A percentile compares a stretch with the other conserved stretches of the same genome.
Conservation (phyloP, 1,140 invertebrate genomes). For the Sycophaga agraensis region DNA sequence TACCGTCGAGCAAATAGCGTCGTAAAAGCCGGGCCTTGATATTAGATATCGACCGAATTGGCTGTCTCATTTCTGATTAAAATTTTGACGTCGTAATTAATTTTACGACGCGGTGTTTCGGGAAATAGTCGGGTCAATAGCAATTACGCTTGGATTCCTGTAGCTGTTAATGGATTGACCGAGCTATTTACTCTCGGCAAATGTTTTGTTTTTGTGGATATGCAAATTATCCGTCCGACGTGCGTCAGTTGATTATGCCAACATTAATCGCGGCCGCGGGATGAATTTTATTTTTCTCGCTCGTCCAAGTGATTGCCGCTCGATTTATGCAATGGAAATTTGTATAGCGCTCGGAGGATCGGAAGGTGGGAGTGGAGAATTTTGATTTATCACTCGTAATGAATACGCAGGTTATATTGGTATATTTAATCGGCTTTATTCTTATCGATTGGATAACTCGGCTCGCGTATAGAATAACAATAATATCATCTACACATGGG, state of each 20-base stretch:
- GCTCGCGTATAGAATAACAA: too few relatives aligned
- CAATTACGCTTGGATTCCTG: too few relatives aligned
- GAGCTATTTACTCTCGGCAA: too few relatives aligned
- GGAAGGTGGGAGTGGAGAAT: too few relatives aligned
- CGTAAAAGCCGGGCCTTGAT: too few relatives aligned
- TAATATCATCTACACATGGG: neutral
- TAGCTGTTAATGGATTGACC: too few relatives aligned
- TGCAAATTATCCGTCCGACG: neutral
- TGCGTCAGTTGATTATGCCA: neutral
- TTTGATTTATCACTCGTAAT: slow-evolving; percentile 1
- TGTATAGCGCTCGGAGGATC: slow-evolving; percentile 1
- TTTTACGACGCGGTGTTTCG: too few relatives aligned
- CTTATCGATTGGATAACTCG: slow-evolving; percentile 13
- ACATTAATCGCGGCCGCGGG: neutral
- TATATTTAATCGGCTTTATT: slow-evolving; percentile 24
- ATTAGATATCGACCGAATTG: too few relatives aligned
- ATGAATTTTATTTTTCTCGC: neutral
- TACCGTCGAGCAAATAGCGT: too few relatives aligned
- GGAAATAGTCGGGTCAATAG: too few relatives aligned
- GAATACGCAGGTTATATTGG: neutral
- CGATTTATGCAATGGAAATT: neutral
- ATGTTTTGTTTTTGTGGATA: neutral
- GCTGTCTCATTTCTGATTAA: too few relatives aligned
- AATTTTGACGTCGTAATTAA: too few relatives aligned
- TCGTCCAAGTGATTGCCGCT: neutral